A percentile compares a stretch with the other conserved stretches of the same genome.
phyloP scores from a whole-genome alignment of 2,113 vertebrate genomes.

The Anhinga anhinga region DNA sequence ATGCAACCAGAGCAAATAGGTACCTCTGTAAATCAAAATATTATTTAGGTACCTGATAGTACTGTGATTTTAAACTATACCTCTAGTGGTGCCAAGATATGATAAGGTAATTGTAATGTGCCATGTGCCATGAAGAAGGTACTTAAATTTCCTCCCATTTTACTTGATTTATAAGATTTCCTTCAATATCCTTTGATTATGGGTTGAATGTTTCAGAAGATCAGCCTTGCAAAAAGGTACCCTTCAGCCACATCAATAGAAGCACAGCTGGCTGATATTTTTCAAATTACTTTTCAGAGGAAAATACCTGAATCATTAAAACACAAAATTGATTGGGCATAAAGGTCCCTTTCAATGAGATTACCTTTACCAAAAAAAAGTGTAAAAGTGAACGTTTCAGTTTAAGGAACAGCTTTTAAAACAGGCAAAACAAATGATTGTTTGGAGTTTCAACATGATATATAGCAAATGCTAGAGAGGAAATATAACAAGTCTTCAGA shows the following conservation, averaged over 20 bases:
- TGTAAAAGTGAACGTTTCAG: background rate
- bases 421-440: background rate
- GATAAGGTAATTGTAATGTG: background rate
- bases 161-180: background rate
- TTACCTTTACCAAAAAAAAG: background rate
- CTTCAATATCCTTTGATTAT: background rate
- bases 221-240: background rate
- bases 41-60: background rate
- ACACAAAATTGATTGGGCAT: background rate
- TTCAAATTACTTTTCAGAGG: background rate
- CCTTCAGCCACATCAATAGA: background rate
- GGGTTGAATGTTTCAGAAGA: background rate
- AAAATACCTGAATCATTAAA: conserved; percentile 7
- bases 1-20: background rate
- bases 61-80: background rate
- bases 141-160: background rate
- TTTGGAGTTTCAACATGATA: background rate
- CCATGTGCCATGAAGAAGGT: background rate
- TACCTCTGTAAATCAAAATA: background rate
- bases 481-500: background rate
- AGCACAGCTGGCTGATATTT: background rate
- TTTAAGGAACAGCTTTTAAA: background rate
- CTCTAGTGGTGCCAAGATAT: background rate
- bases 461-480: background rate
- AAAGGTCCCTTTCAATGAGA: background rate